Base-by-base conservation (phyloP, 2,888 invertebrate species). In the Deilephila porcellus region DNA sequence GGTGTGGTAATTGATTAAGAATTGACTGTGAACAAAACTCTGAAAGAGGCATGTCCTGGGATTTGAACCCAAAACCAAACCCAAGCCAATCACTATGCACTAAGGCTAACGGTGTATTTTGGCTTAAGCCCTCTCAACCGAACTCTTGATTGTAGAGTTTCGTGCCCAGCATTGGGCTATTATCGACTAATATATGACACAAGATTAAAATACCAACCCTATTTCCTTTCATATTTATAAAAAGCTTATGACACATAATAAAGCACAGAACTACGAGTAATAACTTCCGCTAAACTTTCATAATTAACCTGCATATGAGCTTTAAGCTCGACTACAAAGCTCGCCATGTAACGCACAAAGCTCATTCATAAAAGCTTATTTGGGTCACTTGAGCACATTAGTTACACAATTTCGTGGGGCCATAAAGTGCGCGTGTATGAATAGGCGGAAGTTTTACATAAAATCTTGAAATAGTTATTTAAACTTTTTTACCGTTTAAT, bases 341-440 rank as follows among this genome's bases (percentile, higher is more conserved):
- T 60, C 60, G 60, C 62, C 19, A 25, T 60, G 45, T 45, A 25
- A 45, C 25, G 60, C 34, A 71, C 59, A 71, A 71, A 71, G 60
- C 59, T 45, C 71, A 60, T 71, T 71, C 67, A 67, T 52, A 25
- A 62, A 62, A 67, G 67, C 67, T 52, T 67, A 67, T 71, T 60
- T 45, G 37, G 60, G 71, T 60, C 71, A 71, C 45, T 59, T 71
- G 59, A 71, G 25, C 37, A 71, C 71, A 71, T 71, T 71, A 34
- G 34, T 60, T 60, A 60, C 20, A 45, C 71, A 71, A 59, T 60
- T 20, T 45, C 60, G 71, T 71, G 59, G 34, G 60, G 60, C 60
- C 60, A 60, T 45, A 19, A 25, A 20, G 19, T 19, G 6, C 3
- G 60, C 45, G 67, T 25, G 25, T 17, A 25, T 2, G 4, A 7